Evolutionary conservation across 2,888 invertebrate species (phyloP).

Genomic region (Perithous albicinctus): DNA sequence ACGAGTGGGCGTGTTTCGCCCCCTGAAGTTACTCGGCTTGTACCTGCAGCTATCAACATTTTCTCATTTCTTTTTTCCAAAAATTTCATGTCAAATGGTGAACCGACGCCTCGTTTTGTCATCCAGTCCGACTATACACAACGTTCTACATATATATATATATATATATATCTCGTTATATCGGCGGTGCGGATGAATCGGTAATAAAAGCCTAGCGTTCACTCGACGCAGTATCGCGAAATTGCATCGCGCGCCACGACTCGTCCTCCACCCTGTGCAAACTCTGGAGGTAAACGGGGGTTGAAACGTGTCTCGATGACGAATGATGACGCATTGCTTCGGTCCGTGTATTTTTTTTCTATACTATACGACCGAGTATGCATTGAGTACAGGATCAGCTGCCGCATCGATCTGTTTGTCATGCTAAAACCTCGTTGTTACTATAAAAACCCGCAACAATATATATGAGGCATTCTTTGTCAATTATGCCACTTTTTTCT

Average conservation of each 20-base stretch:
- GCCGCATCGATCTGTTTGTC: conserved; percentile 55
- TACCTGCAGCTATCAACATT: conserved; percentile 27
- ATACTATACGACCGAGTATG: conserved; percentile 25
- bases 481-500: background rate
- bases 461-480: conserved; percentile 44
- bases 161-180: conserved; percentile 38
- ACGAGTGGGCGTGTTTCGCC: conserved; percentile 18
- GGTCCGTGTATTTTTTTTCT: conserved; percentile 44
- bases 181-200: conserved; percentile 73
- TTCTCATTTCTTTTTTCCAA: conserved; percentile 8
- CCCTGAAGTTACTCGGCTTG: conserved; percentile 22
- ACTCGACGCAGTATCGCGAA: conserved; percentile 64
- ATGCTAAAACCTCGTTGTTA: conserved; percentile 39
- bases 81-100: conserved; percentile 45
- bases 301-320: conserved; percentile 65
- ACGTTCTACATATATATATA: conserved; percentile 20
- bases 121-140: conserved; percentile 20
- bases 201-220: conserved; percentile 72
- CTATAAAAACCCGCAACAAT: conserved; percentile 30
- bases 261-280: conserved; percentile 34
- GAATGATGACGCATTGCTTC: conserved; percentile 65
- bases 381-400: conserved; percentile 21
- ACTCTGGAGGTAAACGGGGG: background rate
- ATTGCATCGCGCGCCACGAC: conserved; percentile 68
- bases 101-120: conserved; percentile 62